phyloP scores from a whole-genome alignment of 2,113 vertebrate species.

The Notarius lentiginosus region DNA sequence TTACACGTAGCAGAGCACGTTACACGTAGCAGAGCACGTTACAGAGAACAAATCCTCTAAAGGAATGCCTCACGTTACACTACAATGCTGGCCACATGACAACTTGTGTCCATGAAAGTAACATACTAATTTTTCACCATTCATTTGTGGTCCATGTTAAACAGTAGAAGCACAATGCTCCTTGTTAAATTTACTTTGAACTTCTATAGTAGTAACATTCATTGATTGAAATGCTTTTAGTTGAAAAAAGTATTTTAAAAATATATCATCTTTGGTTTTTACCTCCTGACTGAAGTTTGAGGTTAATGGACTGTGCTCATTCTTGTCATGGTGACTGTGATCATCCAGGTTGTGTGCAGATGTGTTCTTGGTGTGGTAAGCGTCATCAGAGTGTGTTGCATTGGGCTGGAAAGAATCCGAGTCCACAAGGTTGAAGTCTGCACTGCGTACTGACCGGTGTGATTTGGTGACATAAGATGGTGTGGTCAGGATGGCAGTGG shows the following conservation, averaged over 20 bases:
- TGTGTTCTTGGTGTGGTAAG: slow-evolving; percentile 10
- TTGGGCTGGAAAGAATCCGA: slow-evolving; percentile 7
- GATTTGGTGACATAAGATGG: slow-evolving; percentile 42
- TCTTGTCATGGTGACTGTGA: background rate
- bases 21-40: background rate
- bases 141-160: background rate
- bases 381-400: slow-evolving; percentile 21
- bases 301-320: slow-evolving; percentile 11
- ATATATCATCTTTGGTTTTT: background rate
- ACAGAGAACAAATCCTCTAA: background rate
- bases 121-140: background rate
- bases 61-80: background rate
- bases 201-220: background rate
- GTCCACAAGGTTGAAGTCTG: slow-evolving; percentile 34
- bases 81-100: background rate
- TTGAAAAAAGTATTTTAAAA: background rate
- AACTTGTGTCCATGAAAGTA: background rate
- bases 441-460: slow-evolving; percentile 30
- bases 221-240: background rate
- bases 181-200: background rate
- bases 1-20: background rate
- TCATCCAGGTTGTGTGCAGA: slow-evolving; percentile 2
- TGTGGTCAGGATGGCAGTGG: slow-evolving; percentile 32
- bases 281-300: slow-evolving; percentile 27
- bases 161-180: background rate